These are phyloP conservation scores for Leptosomus discolor DNA, from an alignment of 2,113 vertebrate species.

Conservation along the genomic window DNA sequence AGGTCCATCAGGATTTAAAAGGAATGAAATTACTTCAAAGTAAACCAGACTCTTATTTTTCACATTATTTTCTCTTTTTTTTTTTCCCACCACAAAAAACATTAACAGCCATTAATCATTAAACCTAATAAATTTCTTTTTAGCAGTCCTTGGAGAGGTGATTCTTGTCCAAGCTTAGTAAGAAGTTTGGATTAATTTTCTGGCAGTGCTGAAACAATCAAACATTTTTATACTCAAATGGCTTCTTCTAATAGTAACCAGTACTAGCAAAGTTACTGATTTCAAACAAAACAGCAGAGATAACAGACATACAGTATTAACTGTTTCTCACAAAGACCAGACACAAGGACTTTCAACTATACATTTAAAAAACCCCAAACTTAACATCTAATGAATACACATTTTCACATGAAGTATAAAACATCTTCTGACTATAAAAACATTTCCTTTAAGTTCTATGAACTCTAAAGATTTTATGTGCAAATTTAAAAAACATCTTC, in stretches of 20 bases:
- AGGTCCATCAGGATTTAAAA: background rate
- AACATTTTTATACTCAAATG: conserved; percentile 32
- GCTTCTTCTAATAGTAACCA: conserved; percentile 37
- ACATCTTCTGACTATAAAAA: background rate
- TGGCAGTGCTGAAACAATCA: no score
- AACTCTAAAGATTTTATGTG: background rate
- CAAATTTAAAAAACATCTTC: background rate
- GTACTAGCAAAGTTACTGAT: background rate
- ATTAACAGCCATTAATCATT: background rate
- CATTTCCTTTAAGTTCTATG: background rate
- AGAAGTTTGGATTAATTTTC: background rate
- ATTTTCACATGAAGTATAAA: background rate
- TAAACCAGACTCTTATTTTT: background rate
- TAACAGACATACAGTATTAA: background rate
- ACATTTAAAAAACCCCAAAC: background rate
- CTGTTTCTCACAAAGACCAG: background rate
- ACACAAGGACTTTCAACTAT: background rate
- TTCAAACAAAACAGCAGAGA: background rate
- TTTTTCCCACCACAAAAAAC: background rate
- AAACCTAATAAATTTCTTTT: background rate
- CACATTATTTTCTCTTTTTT: background rate
- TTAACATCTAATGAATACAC: background rate
- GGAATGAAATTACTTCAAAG: background rate
- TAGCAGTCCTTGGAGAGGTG: background rate
- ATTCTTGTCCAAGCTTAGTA: background rate